phyloP scores from a whole-genome alignment of 92 coral and sea anemone genomes.

The Porites evermanni region DNA sequence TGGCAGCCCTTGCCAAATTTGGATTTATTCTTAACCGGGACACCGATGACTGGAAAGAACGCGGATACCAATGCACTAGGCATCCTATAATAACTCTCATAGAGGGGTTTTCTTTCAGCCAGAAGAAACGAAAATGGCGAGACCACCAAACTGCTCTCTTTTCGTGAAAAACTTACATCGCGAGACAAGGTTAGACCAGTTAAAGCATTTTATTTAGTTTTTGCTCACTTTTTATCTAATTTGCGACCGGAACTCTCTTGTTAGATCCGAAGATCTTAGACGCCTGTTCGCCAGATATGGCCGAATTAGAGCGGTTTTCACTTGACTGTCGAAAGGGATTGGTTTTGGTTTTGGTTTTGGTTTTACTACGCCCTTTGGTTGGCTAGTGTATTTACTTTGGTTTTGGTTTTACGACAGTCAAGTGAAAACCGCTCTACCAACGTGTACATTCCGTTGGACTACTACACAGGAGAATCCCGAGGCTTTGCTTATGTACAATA shows the following conservation, averaged over 20 bases:
- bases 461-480: constrained; percentile 93
- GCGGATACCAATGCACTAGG: neutral
- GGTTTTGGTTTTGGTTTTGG: no score
- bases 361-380: no score
- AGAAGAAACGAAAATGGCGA: constrained; percentile 59
- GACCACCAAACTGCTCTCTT: constrained; percentile 97
- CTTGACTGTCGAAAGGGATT: no score
- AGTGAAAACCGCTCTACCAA: no score
- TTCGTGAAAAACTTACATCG: constrained; percentile 93
- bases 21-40: neutral
- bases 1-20: constrained; percentile 37
- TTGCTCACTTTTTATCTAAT: neutral
- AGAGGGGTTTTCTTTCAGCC: neutral
- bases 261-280: constrained; percentile 91
- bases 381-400: no score
- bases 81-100: constrained; percentile 28
- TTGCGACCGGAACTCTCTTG: neutral
- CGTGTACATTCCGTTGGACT: constrained; percentile 91
- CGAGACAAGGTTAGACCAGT: constrained; percentile 78
- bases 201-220: neutral
- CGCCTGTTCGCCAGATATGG: constrained; percentile 97
- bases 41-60: constrained; percentile 10
- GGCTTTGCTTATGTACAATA: constrained; percentile 99
- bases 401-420: no score
- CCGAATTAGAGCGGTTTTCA: no score